These are phyloP conservation scores for Barnardius zonarius DNA, from an alignment of 2,113 vertebrate genomes.

Conservation along the genomic window DNA sequence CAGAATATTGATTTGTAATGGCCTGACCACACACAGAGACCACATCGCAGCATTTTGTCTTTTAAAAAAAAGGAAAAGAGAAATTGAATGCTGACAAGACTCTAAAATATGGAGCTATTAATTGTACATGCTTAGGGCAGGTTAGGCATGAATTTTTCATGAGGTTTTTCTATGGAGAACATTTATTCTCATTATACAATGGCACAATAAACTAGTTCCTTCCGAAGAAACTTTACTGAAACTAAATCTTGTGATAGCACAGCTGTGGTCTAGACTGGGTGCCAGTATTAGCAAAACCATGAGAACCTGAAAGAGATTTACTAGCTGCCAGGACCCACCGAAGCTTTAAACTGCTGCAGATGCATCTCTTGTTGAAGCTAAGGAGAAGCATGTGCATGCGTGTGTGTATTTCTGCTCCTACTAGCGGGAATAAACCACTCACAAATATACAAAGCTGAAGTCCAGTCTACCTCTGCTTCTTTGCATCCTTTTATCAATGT, in stretches of 20 bases:
- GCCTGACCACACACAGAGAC: neutral
- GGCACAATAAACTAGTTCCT: slow-evolving; percentile 28
- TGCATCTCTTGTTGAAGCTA: neutral
- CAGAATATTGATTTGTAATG: neutral
- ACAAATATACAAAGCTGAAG: neutral
- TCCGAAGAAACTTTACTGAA: slow-evolving; percentile 34
- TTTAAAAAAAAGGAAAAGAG: neutral
- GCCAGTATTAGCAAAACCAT: slow-evolving; percentile 13
- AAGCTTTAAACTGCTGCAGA: slow-evolving; percentile 26
- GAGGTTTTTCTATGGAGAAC: neutral
- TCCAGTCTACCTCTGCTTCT: neutral
- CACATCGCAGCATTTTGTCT: neutral
- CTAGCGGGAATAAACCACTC: neutral
- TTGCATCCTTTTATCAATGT: neutral
- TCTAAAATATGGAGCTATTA: slow-evolving; percentile 2
- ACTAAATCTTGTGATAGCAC: slow-evolving; percentile 38
- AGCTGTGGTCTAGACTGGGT: slow-evolving; percentile 27
- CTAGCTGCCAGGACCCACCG: neutral
- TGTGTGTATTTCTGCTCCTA: neutral
- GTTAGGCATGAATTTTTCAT: slow-evolving; percentile 25
- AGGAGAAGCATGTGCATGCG: neutral
- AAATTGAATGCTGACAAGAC: neutral
- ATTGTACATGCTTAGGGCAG: neutral
- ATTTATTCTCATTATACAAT: slow-evolving; percentile 31
- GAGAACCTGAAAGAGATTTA: slow-evolving; percentile 47